Conservation (phyloP, 2,113 vertebrate genomes). For the Grallaria varia region DNA sequence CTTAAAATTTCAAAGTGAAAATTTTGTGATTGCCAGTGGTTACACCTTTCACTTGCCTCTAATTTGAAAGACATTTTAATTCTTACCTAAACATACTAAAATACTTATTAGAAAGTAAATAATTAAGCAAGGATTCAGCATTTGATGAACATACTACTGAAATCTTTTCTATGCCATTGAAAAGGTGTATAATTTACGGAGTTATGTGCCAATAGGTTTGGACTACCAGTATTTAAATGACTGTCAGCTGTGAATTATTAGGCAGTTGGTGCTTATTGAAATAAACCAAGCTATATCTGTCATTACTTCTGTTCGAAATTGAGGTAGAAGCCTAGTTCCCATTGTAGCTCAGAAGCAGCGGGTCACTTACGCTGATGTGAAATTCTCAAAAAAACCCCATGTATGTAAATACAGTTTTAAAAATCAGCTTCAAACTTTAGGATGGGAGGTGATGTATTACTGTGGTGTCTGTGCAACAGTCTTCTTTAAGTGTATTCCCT, state of each 20-base stretch:
- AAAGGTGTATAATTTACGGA: background rate
- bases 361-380: background rate
- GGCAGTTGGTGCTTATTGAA: background rate
- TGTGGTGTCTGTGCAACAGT: background rate
- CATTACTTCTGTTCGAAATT: background rate
- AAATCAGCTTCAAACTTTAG: background rate
- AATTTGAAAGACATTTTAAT: background rate
- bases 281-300: background rate
- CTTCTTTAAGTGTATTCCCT: background rate
- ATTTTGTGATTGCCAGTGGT: background rate
- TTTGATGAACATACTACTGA: background rate
- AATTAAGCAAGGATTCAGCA: background rate
- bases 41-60: background rate
- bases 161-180: background rate
- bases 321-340: fast-evolving
- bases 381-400: background rate
- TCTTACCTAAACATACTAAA: background rate
- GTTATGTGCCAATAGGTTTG: background rate
- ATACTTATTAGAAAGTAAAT: background rate
- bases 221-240: background rate
- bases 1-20: background rate
- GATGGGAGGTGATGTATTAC: background rate
- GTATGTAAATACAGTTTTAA: fast-evolving
- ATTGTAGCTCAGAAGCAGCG: background rate
- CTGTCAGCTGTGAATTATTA: background rate